phyloP scores from a whole-genome alignment of 2,888 invertebrate species.

The Philaethria dido region DNA sequence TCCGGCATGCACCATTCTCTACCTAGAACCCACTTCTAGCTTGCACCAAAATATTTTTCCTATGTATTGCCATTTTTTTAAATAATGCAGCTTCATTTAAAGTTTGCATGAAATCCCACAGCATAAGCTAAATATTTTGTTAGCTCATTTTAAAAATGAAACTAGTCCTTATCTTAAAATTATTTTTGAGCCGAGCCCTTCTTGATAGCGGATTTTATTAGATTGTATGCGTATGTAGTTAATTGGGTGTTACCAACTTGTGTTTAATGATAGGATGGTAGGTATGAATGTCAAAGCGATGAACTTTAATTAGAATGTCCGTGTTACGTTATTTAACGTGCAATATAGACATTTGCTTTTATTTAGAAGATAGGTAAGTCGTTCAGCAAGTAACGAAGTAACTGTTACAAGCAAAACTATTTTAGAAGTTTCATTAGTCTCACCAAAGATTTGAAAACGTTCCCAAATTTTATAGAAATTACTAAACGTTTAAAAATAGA shows the following conservation, averaged over 20 bases:
- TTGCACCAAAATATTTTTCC: slow-evolving; percentile 77
- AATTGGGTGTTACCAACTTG: slow-evolving; percentile 76
- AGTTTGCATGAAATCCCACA: slow-evolving; percentile 61
- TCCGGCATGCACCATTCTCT: slow-evolving; percentile 81
- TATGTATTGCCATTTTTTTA: slow-evolving; percentile 61
- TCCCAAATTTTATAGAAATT: slow-evolving; percentile 82
- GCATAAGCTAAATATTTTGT: slow-evolving; percentile 74
- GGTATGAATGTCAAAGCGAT: slow-evolving; percentile 84
- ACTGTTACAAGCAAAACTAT: slow-evolving; percentile 76
- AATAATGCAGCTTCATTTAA: slow-evolving; percentile 62
- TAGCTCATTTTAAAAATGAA: slow-evolving; percentile 69
- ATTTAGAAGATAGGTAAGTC: slow-evolving; percentile 55
- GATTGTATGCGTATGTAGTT: slow-evolving; percentile 71
- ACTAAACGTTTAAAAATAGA: slow-evolving; percentile 84
- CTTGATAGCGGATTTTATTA: slow-evolving; percentile 79
- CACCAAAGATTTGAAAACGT: slow-evolving; percentile 77
- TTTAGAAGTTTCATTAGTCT: slow-evolving; percentile 76
- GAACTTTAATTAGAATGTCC: slow-evolving; percentile 82
- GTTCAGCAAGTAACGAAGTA: slow-evolving; percentile 68
- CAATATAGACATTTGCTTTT: slow-evolving; percentile 68
- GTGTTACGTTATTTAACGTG: slow-evolving; percentile 82
- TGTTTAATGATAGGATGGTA: slow-evolving; percentile 78
- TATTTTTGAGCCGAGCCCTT: slow-evolving; percentile 75
- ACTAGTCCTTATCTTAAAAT: slow-evolving; percentile 76
- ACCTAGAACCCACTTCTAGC: slow-evolving; percentile 82